Base-by-base conservation (phyloP, 2,113 vertebrate genomes). In the Perccottus glenii region DNA sequence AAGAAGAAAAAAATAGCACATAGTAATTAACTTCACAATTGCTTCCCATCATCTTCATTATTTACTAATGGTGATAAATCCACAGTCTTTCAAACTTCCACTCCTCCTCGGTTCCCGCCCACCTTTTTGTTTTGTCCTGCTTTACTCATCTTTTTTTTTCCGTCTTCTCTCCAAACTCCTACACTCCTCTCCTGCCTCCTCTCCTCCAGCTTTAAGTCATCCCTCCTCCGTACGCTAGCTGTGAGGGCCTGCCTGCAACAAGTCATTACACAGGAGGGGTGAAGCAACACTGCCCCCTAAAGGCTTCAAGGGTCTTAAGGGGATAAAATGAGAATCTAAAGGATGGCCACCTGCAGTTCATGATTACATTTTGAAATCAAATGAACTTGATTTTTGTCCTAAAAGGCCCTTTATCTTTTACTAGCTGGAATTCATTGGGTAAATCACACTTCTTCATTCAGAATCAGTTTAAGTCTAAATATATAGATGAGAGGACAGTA, bases 261-360 rank as follows among this genome's bases (percentile, higher is more conserved):
- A 64, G 75, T 81, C 64, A 53, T 43, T n/a, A 32, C 12, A 49
- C 48, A 40, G 52, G 76, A 82, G 81, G 45, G 72, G 44, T 83
- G 86, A 83, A 85, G 10, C 90, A 91, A 92, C 83, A 92, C 86
- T 92, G 91, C 90, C 91, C 90, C 86, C 91, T 85, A 75, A 71
- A 90, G 91, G 79, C 6, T 35, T 5, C 33, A 5, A 60, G 53
- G 42, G 60, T n/a, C 73, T 50, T 44, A 36, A 35, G 32, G 27
- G 14, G 59, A 52, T 19, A 36, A 12, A 48, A 11, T 43, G 43
- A 65, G 59, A 32, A 40, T 0, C 3, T 8, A 9, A 19, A 70
- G 55, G 67, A 36, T 46, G 10, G 52, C 11, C 53, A 60, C 5
- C 19, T n/a, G 27, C 8, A 45, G 6, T 6, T 38, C 9, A 57